These are phyloP conservation scores for Amazona vittata DNA, from an alignment of 2,113 vertebrate genomes.

Conservation along the genomic window DNA sequence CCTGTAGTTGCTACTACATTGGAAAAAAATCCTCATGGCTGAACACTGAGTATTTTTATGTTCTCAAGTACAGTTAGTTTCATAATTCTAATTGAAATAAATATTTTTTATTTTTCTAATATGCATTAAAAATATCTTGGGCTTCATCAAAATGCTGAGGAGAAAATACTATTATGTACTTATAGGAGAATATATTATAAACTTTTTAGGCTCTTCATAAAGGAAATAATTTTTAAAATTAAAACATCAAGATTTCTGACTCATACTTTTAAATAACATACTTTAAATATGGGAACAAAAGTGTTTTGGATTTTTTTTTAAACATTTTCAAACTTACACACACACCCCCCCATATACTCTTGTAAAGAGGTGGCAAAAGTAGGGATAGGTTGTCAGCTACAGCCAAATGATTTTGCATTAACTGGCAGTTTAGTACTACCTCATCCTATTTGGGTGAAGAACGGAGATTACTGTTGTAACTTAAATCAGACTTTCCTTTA, in stretches of 20 bases:
- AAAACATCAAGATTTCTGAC: conserved; percentile 2
- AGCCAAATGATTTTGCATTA: not conserved
- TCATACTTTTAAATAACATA: not conserved
- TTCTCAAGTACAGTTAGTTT: conserved; percentile 10
- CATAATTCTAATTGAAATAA: not conserved
- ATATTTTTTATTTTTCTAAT: not conserved
- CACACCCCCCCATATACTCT: not conserved
- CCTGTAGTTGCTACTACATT: not conserved
- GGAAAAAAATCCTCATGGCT: not conserved
- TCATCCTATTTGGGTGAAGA: not conserved
- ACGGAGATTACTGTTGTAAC: not conserved
- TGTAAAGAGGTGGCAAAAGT: conserved; percentile 10
- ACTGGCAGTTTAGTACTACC: not conserved
- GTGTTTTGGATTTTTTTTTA: not conserved
- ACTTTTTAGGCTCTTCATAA: not conserved
- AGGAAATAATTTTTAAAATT: not conserved
- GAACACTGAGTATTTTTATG: not conserved
- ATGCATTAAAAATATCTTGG: not conserved
- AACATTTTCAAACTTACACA: not conserved
- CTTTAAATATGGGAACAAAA: not conserved
- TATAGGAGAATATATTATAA: not conserved
- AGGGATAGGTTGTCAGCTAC: not conserved
- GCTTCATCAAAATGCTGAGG: not conserved
- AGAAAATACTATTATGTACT: conserved; percentile 1
- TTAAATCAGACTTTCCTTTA: not conserved